Conservation (phyloP, 1,140 invertebrate genomes). For the Planococcus citri region DNA sequence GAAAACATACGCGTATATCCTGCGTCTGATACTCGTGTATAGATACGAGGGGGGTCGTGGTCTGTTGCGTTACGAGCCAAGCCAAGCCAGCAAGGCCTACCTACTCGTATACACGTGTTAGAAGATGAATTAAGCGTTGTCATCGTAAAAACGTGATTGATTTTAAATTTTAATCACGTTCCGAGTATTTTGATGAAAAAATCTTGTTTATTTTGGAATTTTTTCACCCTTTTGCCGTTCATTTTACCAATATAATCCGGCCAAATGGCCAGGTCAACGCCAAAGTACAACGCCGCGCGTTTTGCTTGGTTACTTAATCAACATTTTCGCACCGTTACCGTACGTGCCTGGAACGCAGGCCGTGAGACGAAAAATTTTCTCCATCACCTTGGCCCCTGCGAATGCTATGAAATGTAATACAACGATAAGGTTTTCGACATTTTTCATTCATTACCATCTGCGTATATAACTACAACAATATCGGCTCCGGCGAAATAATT, state of each 20-base stretch:
- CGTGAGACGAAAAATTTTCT: not conserved
- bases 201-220: not conserved
- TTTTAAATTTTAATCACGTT: conserved; percentile 8
- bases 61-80: no score
- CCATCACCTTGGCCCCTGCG: not conserved
- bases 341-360: not conserved
- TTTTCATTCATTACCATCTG: not conserved
- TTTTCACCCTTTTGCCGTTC: not conserved
- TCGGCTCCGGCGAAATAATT: not conserved
- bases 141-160: not conserved
- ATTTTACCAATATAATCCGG: not conserved
- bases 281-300: no score
- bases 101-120: not conserved
- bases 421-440: not conserved
- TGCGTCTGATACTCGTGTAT: no score
- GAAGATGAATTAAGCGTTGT: not conserved
- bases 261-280: not conserved
- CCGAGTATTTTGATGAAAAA: not conserved
- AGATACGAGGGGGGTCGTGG: no score
- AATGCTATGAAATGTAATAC: no score
- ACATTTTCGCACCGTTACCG: not conserved
- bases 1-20: not conserved
- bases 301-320: not conserved
- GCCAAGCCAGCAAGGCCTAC: no score
- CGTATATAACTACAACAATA: not conserved